Percentiles rank a stretch among this genome's conserved stretches.
phyloP scores from a whole-genome alignment of 2,113 vertebrate genomes.

The Proterorhinus semilunaris region DNA sequence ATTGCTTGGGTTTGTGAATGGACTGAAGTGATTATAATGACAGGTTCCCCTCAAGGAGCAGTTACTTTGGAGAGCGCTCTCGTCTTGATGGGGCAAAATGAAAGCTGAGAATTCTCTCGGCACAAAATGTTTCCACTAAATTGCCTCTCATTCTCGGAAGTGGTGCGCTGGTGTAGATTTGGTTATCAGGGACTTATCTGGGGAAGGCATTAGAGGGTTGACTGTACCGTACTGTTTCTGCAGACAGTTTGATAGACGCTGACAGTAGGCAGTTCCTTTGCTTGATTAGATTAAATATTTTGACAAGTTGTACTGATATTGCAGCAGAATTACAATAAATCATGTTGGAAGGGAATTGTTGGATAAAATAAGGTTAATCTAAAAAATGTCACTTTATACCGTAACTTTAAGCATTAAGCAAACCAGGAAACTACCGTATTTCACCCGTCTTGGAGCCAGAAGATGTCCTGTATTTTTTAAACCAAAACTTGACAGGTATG shows the following conservation, averaged over 20 bases:
- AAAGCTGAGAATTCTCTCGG: background rate
- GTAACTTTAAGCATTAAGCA: too few species aligned
- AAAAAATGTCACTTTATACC: too few species aligned
- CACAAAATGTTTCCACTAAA: background rate
- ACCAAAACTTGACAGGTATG: too few species aligned
- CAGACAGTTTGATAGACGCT: background rate
- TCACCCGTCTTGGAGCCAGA: too few species aligned
- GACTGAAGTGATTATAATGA: constrained; percentile 6
- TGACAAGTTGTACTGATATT: background rate
- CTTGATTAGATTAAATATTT: background rate
- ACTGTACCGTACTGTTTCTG: background rate
- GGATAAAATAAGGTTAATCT: too few species aligned
- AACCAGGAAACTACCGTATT: too few species aligned
- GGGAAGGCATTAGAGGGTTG: background rate
- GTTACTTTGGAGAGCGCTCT: background rate
- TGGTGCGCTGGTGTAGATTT: background rate
- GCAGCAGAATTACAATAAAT: background rate
- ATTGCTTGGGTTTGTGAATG: background rate
- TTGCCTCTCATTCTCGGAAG: background rate
- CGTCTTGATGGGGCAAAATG: background rate
- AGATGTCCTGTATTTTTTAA: too few species aligned
- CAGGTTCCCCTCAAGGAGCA: background rate
- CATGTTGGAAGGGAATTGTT: too few species aligned
- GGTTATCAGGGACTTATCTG: background rate
- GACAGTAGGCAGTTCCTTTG: background rate